Evolutionary conservation across 2,113 vertebrate species (phyloP).

Genomic region (Saiga tatarica): DNA sequence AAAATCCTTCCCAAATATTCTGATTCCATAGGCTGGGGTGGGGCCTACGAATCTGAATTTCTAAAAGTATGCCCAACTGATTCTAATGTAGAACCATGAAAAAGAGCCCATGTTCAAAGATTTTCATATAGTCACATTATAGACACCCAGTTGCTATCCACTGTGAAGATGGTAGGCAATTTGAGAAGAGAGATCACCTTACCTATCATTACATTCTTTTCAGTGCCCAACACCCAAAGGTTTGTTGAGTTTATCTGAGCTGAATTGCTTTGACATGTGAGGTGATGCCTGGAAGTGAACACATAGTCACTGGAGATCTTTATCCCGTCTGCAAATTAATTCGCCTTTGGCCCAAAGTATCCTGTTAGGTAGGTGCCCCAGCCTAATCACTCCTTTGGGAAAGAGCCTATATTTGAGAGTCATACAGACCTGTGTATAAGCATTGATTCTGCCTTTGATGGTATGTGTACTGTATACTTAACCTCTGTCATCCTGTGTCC

Average conservation of each 20-base stretch:
- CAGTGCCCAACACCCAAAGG: neutral
- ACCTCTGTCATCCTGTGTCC: neutral
- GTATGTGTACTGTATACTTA: too few species aligned
- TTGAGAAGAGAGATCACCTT: neutral
- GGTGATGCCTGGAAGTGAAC: neutral
- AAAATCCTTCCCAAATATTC: neutral
- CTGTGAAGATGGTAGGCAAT: neutral
- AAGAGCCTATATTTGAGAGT: neutral
- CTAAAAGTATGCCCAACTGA: neutral
- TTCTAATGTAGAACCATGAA: neutral
- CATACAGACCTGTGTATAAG: neutral
- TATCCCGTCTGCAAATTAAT: neutral
- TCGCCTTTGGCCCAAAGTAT: neutral
- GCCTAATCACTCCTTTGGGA: neutral
- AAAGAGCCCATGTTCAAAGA: neutral
- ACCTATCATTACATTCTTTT: neutral
- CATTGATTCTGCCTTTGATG: neutral
- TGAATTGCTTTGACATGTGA: neutral
- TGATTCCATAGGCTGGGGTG: neutral
- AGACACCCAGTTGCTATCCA: neutral
- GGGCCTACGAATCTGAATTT: neutral
- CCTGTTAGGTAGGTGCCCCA: neutral
- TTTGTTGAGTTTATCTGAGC: neutral
- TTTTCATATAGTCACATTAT: neutral
- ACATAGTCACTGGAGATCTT: neutral